Evolutionary conservation across 2,888 invertebrate genomes (phyloP), one percentile per base, ranked within the genome.

Genomic region (Eupithecia subumbrata): DNA sequence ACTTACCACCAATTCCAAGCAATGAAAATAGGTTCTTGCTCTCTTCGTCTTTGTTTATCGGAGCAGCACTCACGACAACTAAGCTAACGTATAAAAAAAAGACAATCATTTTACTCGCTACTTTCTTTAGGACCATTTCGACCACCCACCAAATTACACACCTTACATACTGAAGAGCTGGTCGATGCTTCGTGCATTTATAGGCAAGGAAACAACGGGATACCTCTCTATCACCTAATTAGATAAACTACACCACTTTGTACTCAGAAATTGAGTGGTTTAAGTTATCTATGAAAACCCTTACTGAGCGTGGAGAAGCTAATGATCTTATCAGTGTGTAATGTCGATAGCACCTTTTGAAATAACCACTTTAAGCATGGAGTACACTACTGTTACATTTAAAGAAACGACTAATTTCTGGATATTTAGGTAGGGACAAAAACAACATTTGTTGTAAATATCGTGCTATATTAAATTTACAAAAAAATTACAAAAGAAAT

Each of bases 381-480:
- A 5, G 18, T 0, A 45, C 3, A 11, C 40, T 40, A 40, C 9
- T 9, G 40, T 9, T 40, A 40, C 40, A 40, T 40, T 40, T 40
- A 40, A 40, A 4, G 7, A 12, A 43, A 43, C 12, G 12, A 43
- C 14, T 43, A 12, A 43, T 43, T 48, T 48, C 48, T 48, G 48
- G 52, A 56, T 4, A 22, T 25, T 79, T 37, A 71, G 66, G 63
- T 71, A 48, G 43, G 64, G 14, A 67, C 69, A 73, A 77, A 84
- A 85, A 84, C 79, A 82, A 75, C 75, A 67, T 85, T 84, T 88
- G 86, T 91, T 95, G 95, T 95, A 95, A 95, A 95, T 95, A 95
- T 94, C 92, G 95, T 94, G 94, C 95, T 94, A 94, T 95, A 92
- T 94, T 95, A 93, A 94, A 91, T 91, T 92, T 94, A 94, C 94